Evolutionary conservation across 2,113 vertebrate species (phyloP).

Genomic region (Oncorhynchus keta): DNA sequence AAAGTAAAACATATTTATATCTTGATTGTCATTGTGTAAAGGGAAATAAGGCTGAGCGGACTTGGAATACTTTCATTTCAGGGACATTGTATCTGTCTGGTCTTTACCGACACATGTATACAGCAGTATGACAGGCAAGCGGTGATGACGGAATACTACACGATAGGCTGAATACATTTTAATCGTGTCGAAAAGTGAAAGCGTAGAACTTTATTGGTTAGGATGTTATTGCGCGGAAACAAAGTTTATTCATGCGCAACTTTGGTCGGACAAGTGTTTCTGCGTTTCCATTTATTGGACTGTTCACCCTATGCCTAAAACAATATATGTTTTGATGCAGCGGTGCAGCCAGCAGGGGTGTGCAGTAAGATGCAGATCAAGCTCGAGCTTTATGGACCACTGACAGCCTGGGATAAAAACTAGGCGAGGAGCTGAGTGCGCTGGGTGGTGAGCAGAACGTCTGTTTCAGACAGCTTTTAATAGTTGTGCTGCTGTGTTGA

Average conservation of each 20-base stretch:
- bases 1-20: too few relatives aligned
- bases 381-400: slow-evolving; percentile 51
- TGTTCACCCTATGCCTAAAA: slow-evolving; percentile 53
- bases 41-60: too few relatives aligned
- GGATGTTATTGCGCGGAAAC: slow-evolving; percentile 58
- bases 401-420: slow-evolving; percentile 45
- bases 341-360: slow-evolving; percentile 63
- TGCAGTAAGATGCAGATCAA: slow-evolving; percentile 49
- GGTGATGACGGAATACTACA: slow-evolving; percentile 40
- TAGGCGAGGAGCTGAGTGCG: slow-evolving; percentile 14
- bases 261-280: slow-evolving; percentile 45
- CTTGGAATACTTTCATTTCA: too few relatives aligned
- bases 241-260: slow-evolving; percentile 51
- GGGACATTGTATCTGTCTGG: too few relatives aligned
- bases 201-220: slow-evolving; percentile 42
- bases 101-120: background rate
- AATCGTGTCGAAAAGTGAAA: slow-evolving; percentile 48
- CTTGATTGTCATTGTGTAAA: too few relatives aligned
- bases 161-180: slow-evolving; percentile 6
- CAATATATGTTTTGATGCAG: slow-evolving; percentile 72
- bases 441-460: slow-evolving; percentile 3
- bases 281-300: slow-evolving; percentile 37
- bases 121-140: slow-evolving; percentile 47
- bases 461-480: slow-evolving; percentile 45
- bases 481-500: background rate